These are phyloP conservation scores for Spinus olivaceus DNA, from an alignment of 2,797 vertebrate genomes.

Conservation along the genomic window DNA sequence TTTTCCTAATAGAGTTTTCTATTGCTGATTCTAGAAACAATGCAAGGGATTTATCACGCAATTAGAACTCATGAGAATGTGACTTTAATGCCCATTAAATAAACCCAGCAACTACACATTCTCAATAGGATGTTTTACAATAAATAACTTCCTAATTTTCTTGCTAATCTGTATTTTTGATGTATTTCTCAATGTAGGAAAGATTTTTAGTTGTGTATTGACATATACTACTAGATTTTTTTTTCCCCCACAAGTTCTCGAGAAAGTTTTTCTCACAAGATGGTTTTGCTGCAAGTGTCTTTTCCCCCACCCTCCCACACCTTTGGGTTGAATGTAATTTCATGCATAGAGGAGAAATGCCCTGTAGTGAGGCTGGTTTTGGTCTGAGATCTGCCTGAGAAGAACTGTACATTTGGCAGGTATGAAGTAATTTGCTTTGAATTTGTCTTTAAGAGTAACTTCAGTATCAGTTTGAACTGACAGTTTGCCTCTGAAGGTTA, in stretches of 20 bases:
- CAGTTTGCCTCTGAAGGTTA: not conserved
- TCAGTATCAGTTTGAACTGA: not conserved
- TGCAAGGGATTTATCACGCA: slow-evolving; percentile 36
- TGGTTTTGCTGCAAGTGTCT: not conserved
- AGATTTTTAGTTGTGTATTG: not conserved
- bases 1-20: slow-evolving; percentile 31
- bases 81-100: slow-evolving; percentile 48
- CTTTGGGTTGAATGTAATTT: not conserved
- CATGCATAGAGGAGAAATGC: not conserved
- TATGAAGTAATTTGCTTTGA: not conserved
- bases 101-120: not conserved
- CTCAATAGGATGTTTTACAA: slow-evolving; percentile 12
- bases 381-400: not conserved
- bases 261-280: not conserved
- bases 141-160: slow-evolving; percentile 50
- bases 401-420: not conserved
- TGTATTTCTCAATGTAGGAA: slow-evolving; percentile 22
- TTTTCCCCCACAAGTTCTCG: not conserved
- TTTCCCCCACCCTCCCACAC: not conserved
- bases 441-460: not conserved
- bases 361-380: not conserved
- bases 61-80: slow-evolving; percentile 50
- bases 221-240: not conserved
- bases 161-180: slow-evolving; percentile 5
- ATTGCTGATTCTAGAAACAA: slow-evolving; percentile 44